phyloP scores from a whole-genome alignment of 92 coral and sea anemone genomes.

The Umimayanthus kanabou region DNA sequence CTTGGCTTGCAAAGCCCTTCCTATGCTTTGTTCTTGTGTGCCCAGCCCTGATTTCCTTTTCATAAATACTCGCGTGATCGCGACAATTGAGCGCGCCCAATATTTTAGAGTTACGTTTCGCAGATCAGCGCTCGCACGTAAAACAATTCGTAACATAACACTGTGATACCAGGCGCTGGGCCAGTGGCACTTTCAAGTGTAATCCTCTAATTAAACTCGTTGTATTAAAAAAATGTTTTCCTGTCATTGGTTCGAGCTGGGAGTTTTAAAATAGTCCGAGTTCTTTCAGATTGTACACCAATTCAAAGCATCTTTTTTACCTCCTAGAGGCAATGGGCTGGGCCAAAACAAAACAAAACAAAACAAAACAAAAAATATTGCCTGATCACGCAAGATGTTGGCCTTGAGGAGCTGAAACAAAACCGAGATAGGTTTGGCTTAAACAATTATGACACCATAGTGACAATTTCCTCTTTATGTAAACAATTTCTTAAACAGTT shows the following conservation, averaged over 20 bases:
- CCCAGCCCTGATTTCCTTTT: background rate
- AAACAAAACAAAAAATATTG: background rate
- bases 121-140: conserved; percentile 16
- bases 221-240: background rate
- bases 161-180: background rate
- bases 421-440: background rate
- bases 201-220: background rate
- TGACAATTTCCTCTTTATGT: background rate
- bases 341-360: background rate
- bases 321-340: background rate
- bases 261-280: background rate
- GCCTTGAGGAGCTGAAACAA: background rate
- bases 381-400: background rate
- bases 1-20: background rate
- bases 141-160: background rate
- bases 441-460: background rate
- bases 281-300: background rate
- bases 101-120: background rate
- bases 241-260: background rate
- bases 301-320: background rate
- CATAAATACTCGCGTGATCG: background rate
- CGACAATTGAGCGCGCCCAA: background rate
- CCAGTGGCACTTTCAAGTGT: background rate
- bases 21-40: background rate
- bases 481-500: conserved; percentile 3